Percentiles rank a stretch among this genome's conserved stretches.
These are phyloP conservation scores for Drosophila auraria DNA, from an alignment of 1,140 invertebrate species.

Conservation along the genomic window DNA sequence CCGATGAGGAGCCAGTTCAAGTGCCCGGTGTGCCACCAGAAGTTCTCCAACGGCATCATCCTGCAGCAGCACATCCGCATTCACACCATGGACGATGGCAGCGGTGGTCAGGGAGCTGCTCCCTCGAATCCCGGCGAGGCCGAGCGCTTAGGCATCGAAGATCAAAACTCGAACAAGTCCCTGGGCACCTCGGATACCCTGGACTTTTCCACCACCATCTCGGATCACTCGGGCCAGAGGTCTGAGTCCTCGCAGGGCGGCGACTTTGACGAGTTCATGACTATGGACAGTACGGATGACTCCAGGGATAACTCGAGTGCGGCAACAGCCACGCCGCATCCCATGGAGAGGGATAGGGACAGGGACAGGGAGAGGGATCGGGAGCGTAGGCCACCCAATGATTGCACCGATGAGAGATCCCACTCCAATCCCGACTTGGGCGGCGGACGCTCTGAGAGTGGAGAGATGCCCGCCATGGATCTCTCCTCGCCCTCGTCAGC, in stretches of 20 bases:
- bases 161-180: conserved; percentile 81
- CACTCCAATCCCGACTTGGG: conserved; percentile 54
- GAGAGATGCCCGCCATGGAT: conserved; percentile 72
- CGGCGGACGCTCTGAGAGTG: conserved; percentile 44
- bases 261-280: conserved; percentile 83
- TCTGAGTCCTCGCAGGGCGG: conserved; percentile 82
- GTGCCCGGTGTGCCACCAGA: conserved; percentile 99
- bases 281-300: conserved; percentile 82
- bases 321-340: conserved; percentile 56
- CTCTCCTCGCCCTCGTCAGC: conserved; percentile 63
- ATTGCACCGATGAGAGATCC: conserved; percentile 54
- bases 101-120: conserved; percentile 85
- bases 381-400: conserved; percentile 24
- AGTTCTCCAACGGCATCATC: conserved; percentile 97
- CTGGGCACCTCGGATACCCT: conserved; percentile 79
- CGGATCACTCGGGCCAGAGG: conserved; percentile 78
- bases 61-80: conserved; percentile 97
- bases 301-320: conserved; percentile 73
- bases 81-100: conserved; percentile 92
- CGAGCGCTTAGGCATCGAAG: conserved; percentile 60
- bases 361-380: conserved; percentile 10
- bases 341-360: conserved; percentile 44
- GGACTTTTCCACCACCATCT: conserved; percentile 79
- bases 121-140: conserved; percentile 27
- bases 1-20: conserved; percentile 96